A percentile compares a stretch with the other conserved stretches of the same genome.
Evolutionary conservation across 2,888 invertebrate species (phyloP).

Genomic region (Dastarcus helophoroides): DNA sequence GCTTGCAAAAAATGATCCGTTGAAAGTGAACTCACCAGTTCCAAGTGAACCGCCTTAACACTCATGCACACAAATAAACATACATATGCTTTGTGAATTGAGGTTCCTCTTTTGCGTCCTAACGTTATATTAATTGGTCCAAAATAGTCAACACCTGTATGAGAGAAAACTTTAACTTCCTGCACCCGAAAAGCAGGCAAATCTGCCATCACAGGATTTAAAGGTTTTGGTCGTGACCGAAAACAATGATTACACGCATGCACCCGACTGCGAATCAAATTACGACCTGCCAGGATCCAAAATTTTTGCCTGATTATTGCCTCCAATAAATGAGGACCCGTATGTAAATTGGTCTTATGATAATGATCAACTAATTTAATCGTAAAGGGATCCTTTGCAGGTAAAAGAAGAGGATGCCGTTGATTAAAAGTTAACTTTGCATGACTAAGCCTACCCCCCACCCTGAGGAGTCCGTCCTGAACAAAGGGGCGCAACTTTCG

Average conservation of each 20-base stretch:
- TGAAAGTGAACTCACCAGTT: conserved; percentile 1
- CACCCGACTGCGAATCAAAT: conserved; percentile 1
- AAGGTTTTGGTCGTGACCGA: conserved; percentile 8
- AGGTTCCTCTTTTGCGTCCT: conserved; percentile 2
- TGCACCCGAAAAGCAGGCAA: conserved; percentile 11
- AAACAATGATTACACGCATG: conserved; percentile 4
- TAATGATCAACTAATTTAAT: conserved; percentile 11
- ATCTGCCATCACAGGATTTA: conserved; percentile 12
- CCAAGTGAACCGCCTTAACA: conserved; percentile 1
- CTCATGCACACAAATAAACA: conserved; percentile 5
- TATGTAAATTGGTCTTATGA: conserved; percentile 13
- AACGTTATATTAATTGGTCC: conserved; percentile 2
- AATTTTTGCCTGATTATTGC: conserved; percentile 15
- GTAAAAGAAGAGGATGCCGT: conserved; percentile 3
- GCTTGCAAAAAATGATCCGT: conserved; percentile 4
- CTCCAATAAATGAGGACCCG: conserved; percentile 13
- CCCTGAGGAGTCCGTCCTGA: background rate
- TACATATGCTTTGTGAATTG: conserved; percentile 5
- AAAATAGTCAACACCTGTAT: conserved; percentile 13
- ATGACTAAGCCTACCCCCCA: background rate
- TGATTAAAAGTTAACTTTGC: conserved; percentile 2
- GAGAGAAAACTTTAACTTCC: conserved; percentile 13
- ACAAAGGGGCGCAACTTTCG: background rate
- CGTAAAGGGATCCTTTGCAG: conserved; percentile 1
- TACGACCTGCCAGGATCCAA: conserved; percentile 15